Evolutionary conservation across 1,140 invertebrate genomes (phyloP), one percentile per base, ranked within the genome.

Genomic region (Coboldia fuscipes): DNA sequence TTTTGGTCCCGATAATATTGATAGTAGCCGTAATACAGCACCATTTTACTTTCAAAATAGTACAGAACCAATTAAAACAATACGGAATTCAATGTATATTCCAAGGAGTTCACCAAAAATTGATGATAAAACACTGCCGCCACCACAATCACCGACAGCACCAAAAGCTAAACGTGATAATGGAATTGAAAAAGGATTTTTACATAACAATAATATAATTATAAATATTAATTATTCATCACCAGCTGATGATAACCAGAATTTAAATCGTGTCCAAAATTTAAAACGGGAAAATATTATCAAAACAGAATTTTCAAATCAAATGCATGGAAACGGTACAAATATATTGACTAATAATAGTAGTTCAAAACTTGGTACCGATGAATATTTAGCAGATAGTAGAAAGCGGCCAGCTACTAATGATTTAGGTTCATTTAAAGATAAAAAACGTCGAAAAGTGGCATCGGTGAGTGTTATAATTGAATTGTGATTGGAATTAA

Each of bases 381-480:
- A 32, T 21, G 30, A 32, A 3, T 20, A n/a, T 4, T 8, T 13
- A 13, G 8, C 30, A 21, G n/a, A n/a, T 19, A 32, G 18, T 32
- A 35, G 50, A 17, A 55, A 55, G 24, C 48, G 52, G 28, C 50
- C 49, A 35, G 44, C 47, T 7, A 54, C 49, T 29, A 50, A 48
- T 22, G 50, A 47, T 32, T 50, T 45, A 15, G 52, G 50, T 36
- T 47, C 51, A 0, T 55, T 50, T 39, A 55, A 55, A 37, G 52
- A 55, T 26, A 54, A 52, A 41, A 55, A 53, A 31, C 47, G 48
- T 38, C 54, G 53, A 49, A 52, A 53, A 39, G 44, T 26, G 17
- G 23, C 21, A n/a, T 12, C 19, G 21, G 10, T 26, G 30, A 24
- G 14, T 3, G 5, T 13, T 27, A 16, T 13, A 3, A 34, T 16